Evolutionary conservation across 2,888 invertebrate species (phyloP), one percentile per base, ranked within the genome.

Genomic region (Magallana nippona): DNA sequence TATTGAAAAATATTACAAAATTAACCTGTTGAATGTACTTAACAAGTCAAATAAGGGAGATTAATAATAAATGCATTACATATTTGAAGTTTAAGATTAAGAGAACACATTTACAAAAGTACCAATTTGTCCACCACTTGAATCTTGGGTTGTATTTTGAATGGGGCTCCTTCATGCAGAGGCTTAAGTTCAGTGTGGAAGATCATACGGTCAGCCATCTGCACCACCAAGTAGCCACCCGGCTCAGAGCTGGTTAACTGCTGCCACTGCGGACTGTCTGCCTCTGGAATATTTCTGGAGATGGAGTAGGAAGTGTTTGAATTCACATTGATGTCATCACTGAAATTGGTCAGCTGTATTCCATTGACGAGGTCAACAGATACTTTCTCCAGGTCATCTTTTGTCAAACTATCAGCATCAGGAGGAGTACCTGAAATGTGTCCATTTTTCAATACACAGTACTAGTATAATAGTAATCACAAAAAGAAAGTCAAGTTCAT

Each of bases 101-200:
- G 44, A 44, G 44, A 44, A 44, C 13, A 15, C 11, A 78, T 27
- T 79, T 13, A 10, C 32, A 78, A 44, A 55, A 79, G n/a, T 81
- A 86, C 86, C 80, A 57, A 13, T 32, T n/a, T 27, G 77, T 86
- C 84, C 63, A 78, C 32, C 3, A 83, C 86, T 57, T 83, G 82
- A 15, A 86, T 84, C 79, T 86, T 86, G 13, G 86, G 86, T 78
- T 86, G 86, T 17, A 78, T 83, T 22, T n/a, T 77, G 10, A 86
- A 84, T 3, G 79, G 60, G 5, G 81, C 63, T 17, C 80, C 82
- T 79, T 86, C 86, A 79, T 86, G 84, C 27, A 82, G 27, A 55
- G 86, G 86, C 32, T 60, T 60, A 5, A 79, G 63, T 55, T 62
- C 79, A 13, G 83, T 63, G 63, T 84, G 78, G 55, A 86, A 86